Evolutionary conservation across 2,797 vertebrate species (phyloP), one percentile per base, ranked within the genome.

Genomic region (Platalea minor): DNA sequence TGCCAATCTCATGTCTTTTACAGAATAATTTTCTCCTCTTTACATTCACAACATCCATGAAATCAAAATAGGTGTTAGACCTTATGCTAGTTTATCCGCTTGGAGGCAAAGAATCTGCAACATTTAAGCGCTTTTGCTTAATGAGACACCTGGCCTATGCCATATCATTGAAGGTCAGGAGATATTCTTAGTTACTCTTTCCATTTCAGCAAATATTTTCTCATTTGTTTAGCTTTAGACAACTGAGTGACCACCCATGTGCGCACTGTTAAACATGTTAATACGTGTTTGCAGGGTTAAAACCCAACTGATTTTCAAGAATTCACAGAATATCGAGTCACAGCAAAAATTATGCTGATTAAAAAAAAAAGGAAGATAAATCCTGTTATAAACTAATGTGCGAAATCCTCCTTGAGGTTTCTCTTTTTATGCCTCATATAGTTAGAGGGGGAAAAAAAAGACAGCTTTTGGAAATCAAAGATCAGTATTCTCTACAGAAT

Each of bases 401-500:
- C 19, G 87, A 81, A 91, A 76, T 54, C 60, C 56, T 75, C 48
- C 46, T 57, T 75, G 63, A 85, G 85, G 17, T 13, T 56, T 60
- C 29, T 56, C 13, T 91, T 77, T 91, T 50, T 79, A 39, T 93
- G 35, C 26, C 28, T 89, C 48, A 80, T 80, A 74, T 37, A 83
- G 35, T 76, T 79, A 74, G 56, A 48, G 15, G 5, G 13, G 4
- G 5, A n/a, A n/a, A 6, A 2, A 5, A 7, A 3, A 17, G 59
- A 41, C 41, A 41, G 23, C 17, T 94, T 93, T 90, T 96, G 86
- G 59, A 95, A 93, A 96, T 79, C 63, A 73, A 91, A 82, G 74
- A 85, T 92, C n/a, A 91, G 75, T 96, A 90, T 87, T 95, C 82
- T 96, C 88, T 81, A 77, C 81, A 88, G 92, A 94, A 74, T 93